Evolutionary conservation across 2,888 invertebrate genomes (phyloP), one percentile per base, ranked within the genome.

Genomic region (Pilophorus perplexus): DNA sequence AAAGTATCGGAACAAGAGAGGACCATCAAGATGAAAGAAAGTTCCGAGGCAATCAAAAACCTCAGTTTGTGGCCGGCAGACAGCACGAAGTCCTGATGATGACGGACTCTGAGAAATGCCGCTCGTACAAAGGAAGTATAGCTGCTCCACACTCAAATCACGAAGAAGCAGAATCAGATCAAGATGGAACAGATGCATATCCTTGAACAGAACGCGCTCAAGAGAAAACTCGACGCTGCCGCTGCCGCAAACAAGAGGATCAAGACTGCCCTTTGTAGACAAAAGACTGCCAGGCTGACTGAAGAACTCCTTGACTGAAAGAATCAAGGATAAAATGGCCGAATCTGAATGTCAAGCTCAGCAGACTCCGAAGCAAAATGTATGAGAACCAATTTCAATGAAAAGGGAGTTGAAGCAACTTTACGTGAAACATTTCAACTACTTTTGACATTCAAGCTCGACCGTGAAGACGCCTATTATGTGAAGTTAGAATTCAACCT

Each of bases 221-320:
- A 89, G 73, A 81, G 93, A 33, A 93, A 93, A 78, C 87, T 93
- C 75, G 93, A 94, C 77, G 92, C 93, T 77, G 90, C 90, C 0
- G 84, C 87, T 27, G 89, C 92, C 0, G 85, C 89, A 10, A 93
- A 92, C 72, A 92, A 89, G 76, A 79, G 92, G 60, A 80, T 91
- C 2, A 90, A 90, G 80, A 85, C 86, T 73, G 85, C 86, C 0
- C 73, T 88, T 18, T 84, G 85, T 1, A 76, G 83, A 10, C 84
- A 87, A 71, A 84, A 84, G 73, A 78, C 78, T 40, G 81, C 82
- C 0, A 82, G 72, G 18, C 73, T 74, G 8, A 8, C 46, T 66
- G 42, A 66, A 70, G 18, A 25, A 10, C 14, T 38, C 52, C 2
- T 12, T 37, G 25, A 68, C 69, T 50, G 69, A 72, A 42, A 69